Base-by-base conservation (phyloP, 2,888 invertebrate genomes). In the Nemotelus nigrinus region DNA sequence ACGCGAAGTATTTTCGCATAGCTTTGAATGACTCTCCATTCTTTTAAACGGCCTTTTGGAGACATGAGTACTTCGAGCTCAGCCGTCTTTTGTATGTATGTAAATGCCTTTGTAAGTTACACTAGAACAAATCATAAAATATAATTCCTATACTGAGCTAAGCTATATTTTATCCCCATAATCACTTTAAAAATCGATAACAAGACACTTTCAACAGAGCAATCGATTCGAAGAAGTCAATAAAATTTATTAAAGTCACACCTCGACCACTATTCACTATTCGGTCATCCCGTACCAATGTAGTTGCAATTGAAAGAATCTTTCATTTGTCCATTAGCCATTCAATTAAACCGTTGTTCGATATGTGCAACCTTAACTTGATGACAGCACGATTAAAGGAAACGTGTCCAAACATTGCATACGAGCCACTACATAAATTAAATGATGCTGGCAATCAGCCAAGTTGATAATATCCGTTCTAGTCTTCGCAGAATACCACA, bases 361-460 rank as follows among this genome's bases (percentile, higher is more conserved):
- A 74, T 74, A 60, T 74, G 60, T 60, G 74, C 48, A 76, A 76
- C 67, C 55, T 67, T 76, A 77, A 77, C 77, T 67, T 68, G 77
- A 77, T 77, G 77, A 77, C 77, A 77, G 68, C 65, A 43, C 67
- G 65, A 77, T 65, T 77, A 77, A 67, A 77, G 77, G 65, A 77
- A 68, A 77, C 77, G 77, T 77, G 77, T 57, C 68, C 77, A 58
- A 67, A 68, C 77, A 77, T 77, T 58, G 65, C 55, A 76, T 76
- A 50, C 65, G 53, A 76, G 53, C 44, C 53, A 55, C 55, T 65
- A 77, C 67, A 58, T 68, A 60, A 68, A 77, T 68, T 77, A 68
- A 68, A 67, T 45, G 77, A 1, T 57, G 47, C 58, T 77, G 77
- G 77, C 77, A 68, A 68, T 68, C 55, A 39, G 67, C 77, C 77